Percentiles rank a stretch among this genome's conserved stretches.
Conservation (phyloP, 2,888 invertebrate genomes). For the Cerceris ruficornis region DNA sequence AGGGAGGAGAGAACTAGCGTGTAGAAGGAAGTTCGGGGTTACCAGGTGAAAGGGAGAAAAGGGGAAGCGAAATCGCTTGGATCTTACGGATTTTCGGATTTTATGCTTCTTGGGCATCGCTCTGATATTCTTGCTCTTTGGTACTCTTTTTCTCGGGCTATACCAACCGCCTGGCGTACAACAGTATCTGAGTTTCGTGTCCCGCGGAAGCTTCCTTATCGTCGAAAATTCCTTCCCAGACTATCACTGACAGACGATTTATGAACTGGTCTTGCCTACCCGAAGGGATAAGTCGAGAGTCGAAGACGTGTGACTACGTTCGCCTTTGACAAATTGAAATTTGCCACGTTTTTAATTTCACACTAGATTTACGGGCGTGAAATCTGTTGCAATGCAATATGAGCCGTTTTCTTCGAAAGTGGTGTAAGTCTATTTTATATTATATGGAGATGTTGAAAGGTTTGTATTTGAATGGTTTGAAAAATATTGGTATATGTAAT, state of each 20-base stretch:
- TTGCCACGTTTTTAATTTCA: no score
- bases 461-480: no score
- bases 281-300: conserved; percentile 32
- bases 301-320: neutral
- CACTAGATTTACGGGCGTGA: no score
- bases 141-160: conserved; percentile 26
- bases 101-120: conserved; percentile 67
- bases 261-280: conserved; percentile 37
- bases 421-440: no score
- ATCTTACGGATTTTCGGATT: conserved; percentile 75
- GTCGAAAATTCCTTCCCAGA: conserved; percentile 46
- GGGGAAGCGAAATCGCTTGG: conserved; percentile 66
- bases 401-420: no score
- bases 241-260: conserved; percentile 61
- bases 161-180: conserved; percentile 32
- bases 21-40: conserved; percentile 38
- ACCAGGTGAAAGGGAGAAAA: conserved; percentile 12
- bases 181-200: conserved; percentile 28
- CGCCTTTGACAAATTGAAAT: no score
- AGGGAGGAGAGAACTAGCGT: conserved; percentile 14
- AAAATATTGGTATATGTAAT: no score
- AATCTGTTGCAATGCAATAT: no score
- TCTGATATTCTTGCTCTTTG: conserved; percentile 34
- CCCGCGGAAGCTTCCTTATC: conserved; percentile 58
- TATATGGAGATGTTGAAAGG: no score